A percentile compares a stretch with the other conserved stretches of the same genome.
Evolutionary conservation across 2,888 invertebrate genomes (phyloP).

Genomic region (Xestia ashworthii): DNA sequence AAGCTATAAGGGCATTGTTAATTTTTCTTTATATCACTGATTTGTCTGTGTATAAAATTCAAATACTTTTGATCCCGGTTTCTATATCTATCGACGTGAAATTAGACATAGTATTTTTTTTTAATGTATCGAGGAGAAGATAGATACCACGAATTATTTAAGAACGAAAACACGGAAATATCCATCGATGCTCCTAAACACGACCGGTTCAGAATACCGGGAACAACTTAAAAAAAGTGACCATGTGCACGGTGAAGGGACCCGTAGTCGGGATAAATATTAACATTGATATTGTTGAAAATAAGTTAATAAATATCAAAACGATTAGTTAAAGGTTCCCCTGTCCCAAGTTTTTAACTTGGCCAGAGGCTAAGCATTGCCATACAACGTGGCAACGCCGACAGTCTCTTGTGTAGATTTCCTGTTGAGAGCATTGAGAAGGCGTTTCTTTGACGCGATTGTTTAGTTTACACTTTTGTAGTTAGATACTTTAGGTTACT

Average conservation of each 20-base stretch:
- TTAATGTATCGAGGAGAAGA: slow-evolving; percentile 17
- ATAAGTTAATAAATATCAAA: background rate
- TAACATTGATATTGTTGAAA: background rate
- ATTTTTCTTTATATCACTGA: slow-evolving; percentile 7
- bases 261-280: background rate
- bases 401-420: background rate
- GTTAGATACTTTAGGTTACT: too few species aligned
- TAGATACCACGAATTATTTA: slow-evolving; percentile 26
- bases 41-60: slow-evolving; percentile 6
- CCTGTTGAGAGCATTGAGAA: too few species aligned
- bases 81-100: background rate
- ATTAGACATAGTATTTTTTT: background rate
- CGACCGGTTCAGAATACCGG: slow-evolving; percentile 42
- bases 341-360: background rate
- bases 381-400: background rate
- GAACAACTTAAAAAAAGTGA: slow-evolving; percentile 3
- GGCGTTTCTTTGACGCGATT: too few species aligned
- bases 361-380: background rate
- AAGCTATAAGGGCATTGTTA: background rate
- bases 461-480: too few species aligned
- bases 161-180: slow-evolving; percentile 48
- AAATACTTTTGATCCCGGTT: background rate
- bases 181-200: slow-evolving; percentile 21
- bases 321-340: background rate
- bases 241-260: background rate